These are phyloP conservation scores for Parus major DNA, from an alignment of 2,113 vertebrate genomes.

Conservation along the genomic window DNA sequence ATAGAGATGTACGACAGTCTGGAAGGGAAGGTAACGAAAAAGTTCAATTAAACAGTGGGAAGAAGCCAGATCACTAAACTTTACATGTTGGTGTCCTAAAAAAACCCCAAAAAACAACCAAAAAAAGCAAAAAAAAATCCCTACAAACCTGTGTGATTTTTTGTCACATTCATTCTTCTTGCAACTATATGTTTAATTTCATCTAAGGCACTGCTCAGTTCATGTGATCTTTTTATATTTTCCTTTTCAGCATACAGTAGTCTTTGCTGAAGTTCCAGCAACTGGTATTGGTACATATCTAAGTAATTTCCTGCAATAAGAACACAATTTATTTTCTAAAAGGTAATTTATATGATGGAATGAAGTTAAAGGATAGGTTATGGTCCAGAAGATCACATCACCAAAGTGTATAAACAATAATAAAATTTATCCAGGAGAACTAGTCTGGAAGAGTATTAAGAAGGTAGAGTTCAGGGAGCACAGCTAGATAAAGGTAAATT, in stretches of 20 bases:
- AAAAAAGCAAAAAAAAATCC: neutral
- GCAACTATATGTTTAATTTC: constrained; percentile 56
- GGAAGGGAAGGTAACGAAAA: neutral
- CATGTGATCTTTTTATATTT: constrained; percentile 51
- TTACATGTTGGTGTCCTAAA: neutral
- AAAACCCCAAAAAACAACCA: neutral
- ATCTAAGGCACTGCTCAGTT: constrained; percentile 67
- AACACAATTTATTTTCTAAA: neutral
- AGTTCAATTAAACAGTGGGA: neutral
- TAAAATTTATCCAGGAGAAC: neutral
- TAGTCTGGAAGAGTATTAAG: neutral
- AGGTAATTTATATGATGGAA: neutral
- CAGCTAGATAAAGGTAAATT: neutral
- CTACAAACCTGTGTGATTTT: constrained; percentile 69
- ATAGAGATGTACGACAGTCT: neutral
- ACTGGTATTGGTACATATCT: constrained; percentile 45
- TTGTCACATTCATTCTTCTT: neutral
- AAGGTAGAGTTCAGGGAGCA: neutral
- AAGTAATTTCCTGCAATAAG: constrained; percentile 63
- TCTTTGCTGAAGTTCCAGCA: constrained; percentile 72
- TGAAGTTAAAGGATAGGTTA: neutral
- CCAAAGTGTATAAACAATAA: neutral
- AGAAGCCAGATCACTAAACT: neutral
- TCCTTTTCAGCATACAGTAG: constrained; percentile 70
- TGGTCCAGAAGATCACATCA: neutral